These are phyloP conservation scores for Physeter macrocephalus DNA, from an alignment of 2,113 vertebrate genomes.

Conservation along the genomic window DNA sequence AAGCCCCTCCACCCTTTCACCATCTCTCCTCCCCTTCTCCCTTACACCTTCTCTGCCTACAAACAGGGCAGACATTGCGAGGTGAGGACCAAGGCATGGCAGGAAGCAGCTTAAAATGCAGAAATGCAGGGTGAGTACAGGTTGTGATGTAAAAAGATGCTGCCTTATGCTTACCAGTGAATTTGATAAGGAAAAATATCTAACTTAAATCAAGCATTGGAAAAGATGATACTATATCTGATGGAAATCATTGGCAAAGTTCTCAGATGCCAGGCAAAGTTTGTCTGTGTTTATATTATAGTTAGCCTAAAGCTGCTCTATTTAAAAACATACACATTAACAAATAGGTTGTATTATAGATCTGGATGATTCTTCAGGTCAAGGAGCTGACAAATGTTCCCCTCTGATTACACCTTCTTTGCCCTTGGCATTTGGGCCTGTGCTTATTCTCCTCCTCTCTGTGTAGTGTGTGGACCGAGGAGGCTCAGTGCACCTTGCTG, in stretches of 20 bases:
- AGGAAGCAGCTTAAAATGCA: background rate
- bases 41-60: background rate
- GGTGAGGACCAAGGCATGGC: background rate
- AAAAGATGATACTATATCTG: background rate
- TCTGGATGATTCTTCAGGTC: background rate
- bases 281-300: background rate
- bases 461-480: conserved; percentile 90
- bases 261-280: background rate
- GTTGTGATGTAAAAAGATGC: background rate
- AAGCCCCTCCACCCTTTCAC: background rate
- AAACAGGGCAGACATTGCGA: background rate
- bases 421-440: background rate
- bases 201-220: background rate
- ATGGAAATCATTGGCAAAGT: background rate
- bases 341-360: background rate
- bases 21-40: background rate
- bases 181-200: background rate
- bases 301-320: background rate
- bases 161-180: background rate
- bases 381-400: background rate
- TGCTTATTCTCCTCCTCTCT: conserved; percentile 43
- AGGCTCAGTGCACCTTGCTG: conserved; percentile 88
- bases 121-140: background rate
- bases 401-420: background rate
- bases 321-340: background rate